phyloP scores from a whole-genome alignment of 2,113 vertebrate species.

The Myocastor coypus region DNA sequence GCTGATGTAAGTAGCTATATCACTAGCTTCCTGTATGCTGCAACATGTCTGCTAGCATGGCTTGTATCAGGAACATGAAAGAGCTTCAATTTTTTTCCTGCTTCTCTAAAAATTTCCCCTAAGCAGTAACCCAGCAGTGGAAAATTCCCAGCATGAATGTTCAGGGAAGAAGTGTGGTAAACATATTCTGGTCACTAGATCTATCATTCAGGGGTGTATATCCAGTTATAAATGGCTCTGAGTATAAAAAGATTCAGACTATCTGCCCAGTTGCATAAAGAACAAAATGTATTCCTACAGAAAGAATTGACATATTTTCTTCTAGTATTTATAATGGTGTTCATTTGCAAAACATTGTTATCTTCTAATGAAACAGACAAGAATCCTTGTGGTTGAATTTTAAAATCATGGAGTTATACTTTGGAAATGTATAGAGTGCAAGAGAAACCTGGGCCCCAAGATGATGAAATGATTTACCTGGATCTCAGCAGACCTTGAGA shows the following conservation, averaged over 20 bases:
- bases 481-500: background rate
- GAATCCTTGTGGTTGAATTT: background rate
- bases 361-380: slow-evolving; percentile 33
- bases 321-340: background rate
- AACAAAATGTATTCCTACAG: slow-evolving; percentile 14
- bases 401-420: slow-evolving; percentile 31
- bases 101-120: slow-evolving; percentile 87
- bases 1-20: background rate
- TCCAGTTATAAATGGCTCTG: slow-evolving; percentile 57
- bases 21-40: slow-evolving; percentile 67
- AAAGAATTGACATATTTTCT: background rate
- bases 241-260: slow-evolving; percentile 48
- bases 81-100: slow-evolving; percentile 81
- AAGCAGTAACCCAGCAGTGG: slow-evolving; percentile 85
- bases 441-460: background rate
- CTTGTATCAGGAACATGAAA: slow-evolving; percentile 82
- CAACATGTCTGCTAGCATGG: slow-evolving; percentile 79
- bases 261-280: slow-evolving; percentile 15
- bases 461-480: background rate
- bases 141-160: slow-evolving; percentile 88
- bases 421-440: background rate
- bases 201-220: slow-evolving; percentile 54
- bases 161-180: slow-evolving; percentile 81
- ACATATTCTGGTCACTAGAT: slow-evolving; percentile 80
- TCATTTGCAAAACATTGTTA: slow-evolving; percentile 17